Conservation (phyloP, 2,113 vertebrate genomes). For the Sebastes fasciatus region DNA sequence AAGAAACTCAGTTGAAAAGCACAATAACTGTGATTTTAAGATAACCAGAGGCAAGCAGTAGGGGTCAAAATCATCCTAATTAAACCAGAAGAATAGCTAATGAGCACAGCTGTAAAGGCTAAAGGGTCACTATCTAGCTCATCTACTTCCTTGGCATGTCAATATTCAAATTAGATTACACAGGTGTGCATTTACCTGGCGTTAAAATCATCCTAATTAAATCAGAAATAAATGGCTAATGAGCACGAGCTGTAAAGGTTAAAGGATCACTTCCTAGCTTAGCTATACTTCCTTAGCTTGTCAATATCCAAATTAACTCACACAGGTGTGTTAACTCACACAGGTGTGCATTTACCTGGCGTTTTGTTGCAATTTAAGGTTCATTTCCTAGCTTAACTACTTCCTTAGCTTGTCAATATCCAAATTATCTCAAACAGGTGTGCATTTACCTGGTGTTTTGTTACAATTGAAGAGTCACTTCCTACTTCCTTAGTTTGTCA, state of each 20-base stretch:
- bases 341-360: constrained; percentile 27
- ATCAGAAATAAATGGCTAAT: background rate
- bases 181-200: too few species aligned
- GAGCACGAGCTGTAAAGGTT: background rate
- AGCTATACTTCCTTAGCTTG: background rate
- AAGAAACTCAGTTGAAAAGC: background rate
- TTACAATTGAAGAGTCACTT: too few species aligned
- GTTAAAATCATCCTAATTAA: background rate
- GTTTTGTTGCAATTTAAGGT: background rate
- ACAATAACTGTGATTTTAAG: background rate
- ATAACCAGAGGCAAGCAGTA: background rate
- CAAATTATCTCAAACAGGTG: too few species aligned
- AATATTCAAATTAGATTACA: too few species aligned
- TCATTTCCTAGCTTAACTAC: too few species aligned
- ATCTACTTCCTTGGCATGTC: background rate
- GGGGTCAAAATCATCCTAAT: background rate
- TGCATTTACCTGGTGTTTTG: too few species aligned
- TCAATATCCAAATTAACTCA: background rate
- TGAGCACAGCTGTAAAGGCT: background rate
- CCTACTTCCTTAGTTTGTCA: too few species aligned
- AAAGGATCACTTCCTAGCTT: background rate
- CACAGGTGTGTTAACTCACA: background rate
- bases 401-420: too few species aligned
- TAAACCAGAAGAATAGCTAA: background rate
- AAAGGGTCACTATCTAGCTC: background rate